Conservation (phyloP, 2,797 vertebrate genomes). For the Urosaurus nigricauda region DNA sequence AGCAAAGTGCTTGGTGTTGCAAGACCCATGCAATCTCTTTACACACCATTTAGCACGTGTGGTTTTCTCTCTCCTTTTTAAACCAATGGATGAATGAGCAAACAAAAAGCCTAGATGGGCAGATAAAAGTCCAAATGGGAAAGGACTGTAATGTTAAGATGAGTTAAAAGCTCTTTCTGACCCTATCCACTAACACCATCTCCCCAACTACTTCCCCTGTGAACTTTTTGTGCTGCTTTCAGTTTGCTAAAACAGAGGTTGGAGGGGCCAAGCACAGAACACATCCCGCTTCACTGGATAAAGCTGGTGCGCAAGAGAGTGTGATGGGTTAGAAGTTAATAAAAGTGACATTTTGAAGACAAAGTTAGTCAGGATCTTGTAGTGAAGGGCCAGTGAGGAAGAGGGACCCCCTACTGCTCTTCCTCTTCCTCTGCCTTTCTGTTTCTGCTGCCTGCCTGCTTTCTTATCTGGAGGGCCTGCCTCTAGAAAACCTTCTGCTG, state of each 20-base stretch:
- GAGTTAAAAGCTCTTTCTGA: conserved; percentile 80
- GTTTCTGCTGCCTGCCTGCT: conserved; percentile 67
- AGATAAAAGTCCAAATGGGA: conserved; percentile 74
- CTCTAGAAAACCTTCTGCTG: conserved; percentile 57
- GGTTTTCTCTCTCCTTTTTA: conserved; percentile 33
- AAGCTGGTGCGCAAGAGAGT: conserved; percentile 73
- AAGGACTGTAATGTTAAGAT: conserved; percentile 72
- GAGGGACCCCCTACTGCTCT: conserved; percentile 71
- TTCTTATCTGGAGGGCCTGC: conserved; percentile 68
- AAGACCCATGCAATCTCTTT: conserved; percentile 59
- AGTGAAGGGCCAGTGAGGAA: conserved; percentile 68
- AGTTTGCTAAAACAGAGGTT: conserved; percentile 71
- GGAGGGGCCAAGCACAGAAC: conserved; percentile 77
- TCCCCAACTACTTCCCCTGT: conserved; percentile 75
- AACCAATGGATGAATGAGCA: conserved; percentile 74
- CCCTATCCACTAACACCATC: conserved; percentile 70
- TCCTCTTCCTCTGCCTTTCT: conserved; percentile 64
- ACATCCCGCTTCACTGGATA: conserved; percentile 79
- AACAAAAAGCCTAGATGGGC: conserved; percentile 74
- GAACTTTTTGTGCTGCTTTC: conserved; percentile 83
- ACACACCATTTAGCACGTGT: conserved; percentile 48
- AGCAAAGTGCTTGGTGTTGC: conserved; percentile 25
- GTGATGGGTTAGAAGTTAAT: conserved; percentile 84
- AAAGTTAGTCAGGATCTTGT: conserved; percentile 74
- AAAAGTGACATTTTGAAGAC: conserved; percentile 80